A percentile compares a stretch with the other conserved stretches of the same genome.
phyloP scores from a whole-genome alignment of 2,888 invertebrate genomes.

The Lordiphosa fenestrarum region DNA sequence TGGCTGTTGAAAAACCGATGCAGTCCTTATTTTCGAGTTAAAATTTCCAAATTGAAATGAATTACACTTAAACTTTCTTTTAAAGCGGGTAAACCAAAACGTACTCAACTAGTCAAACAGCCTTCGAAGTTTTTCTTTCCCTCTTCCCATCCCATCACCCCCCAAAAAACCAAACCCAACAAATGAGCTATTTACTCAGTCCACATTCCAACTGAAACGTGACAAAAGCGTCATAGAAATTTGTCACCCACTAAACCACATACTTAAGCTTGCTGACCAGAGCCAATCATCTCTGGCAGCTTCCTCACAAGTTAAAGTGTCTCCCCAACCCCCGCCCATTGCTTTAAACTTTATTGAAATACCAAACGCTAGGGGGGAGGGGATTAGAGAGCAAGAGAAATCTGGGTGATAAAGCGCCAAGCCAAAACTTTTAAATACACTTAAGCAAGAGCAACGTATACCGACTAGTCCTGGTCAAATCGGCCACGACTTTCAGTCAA shows the following conservation, averaged over 20 bases:
- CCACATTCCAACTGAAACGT: constrained; percentile 36
- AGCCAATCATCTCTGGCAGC: constrained; percentile 37
- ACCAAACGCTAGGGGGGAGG: not conserved
- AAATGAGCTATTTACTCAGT: constrained; percentile 49
- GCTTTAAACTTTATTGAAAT: constrained; percentile 56
- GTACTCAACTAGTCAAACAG: not conserved
- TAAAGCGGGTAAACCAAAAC: not conserved
- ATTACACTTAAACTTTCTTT: no score
- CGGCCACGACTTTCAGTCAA: constrained; percentile 63
- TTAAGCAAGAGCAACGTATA: constrained; percentile 28
- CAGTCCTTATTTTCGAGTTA: no score
- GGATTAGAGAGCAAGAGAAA: constrained; percentile 2
- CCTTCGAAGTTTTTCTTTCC: not conserved
- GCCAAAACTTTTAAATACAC: constrained; percentile 39
- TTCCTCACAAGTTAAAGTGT: constrained; percentile 6
- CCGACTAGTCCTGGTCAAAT: constrained; percentile 46
- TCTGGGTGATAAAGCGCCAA: constrained; percentile 27
- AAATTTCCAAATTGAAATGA: no score
- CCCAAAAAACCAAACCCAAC: not conserved
- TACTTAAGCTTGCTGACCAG: constrained; percentile 40
- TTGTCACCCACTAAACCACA: constrained; percentile 61
- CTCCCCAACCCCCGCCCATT: constrained; percentile 9
- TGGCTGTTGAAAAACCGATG: no score
- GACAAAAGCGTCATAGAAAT: constrained; percentile 52
- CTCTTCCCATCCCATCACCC: no score